Percentiles rank a stretch among this genome's conserved stretches.
These are phyloP conservation scores for Cacajao melanocephalus DNA, from an alignment of 2,797 vertebrate species.

Conservation along the genomic window DNA sequence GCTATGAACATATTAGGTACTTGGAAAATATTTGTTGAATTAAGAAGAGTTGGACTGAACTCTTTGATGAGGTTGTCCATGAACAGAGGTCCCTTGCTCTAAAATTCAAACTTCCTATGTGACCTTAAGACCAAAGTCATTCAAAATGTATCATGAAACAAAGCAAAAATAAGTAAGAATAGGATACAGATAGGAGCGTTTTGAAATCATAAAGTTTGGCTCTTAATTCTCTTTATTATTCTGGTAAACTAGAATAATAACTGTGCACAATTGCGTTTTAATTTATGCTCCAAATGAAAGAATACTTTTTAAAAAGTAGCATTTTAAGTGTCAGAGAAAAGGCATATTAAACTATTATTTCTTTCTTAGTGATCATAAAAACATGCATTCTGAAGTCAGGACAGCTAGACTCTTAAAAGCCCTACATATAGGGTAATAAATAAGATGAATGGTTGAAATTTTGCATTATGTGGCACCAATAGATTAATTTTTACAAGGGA, in stretches of 20 bases:
- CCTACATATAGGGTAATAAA: slow-evolving; percentile 78
- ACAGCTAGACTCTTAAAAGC: slow-evolving; percentile 75
- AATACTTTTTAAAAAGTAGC: slow-evolving; percentile 48
- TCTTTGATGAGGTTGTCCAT: not conserved
- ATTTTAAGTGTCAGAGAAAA: slow-evolving; percentile 67
- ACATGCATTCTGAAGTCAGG: slow-evolving; percentile 65
- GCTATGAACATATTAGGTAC: not conserved
- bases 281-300: slow-evolving; percentile 67
- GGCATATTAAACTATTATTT: slow-evolving; percentile 76
- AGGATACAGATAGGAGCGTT: not conserved
- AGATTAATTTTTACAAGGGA: slow-evolving; percentile 78
- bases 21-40: not conserved
- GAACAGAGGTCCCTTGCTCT: not conserved
- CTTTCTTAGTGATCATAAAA: slow-evolving; percentile 75
- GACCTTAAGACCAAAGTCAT: not conserved
- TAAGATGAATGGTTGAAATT: slow-evolving; percentile 82
- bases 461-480: slow-evolving; percentile 76
- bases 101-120: not conserved
- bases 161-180: not conserved
- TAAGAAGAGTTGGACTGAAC: not conserved
- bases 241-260: slow-evolving; percentile 35
- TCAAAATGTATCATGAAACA: not conserved
- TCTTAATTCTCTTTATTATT: not conserved
- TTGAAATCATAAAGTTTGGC: not conserved
- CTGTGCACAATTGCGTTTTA: not conserved